Conservation (phyloP, 2,888 invertebrate genomes). For the Tipula unca region DNA sequence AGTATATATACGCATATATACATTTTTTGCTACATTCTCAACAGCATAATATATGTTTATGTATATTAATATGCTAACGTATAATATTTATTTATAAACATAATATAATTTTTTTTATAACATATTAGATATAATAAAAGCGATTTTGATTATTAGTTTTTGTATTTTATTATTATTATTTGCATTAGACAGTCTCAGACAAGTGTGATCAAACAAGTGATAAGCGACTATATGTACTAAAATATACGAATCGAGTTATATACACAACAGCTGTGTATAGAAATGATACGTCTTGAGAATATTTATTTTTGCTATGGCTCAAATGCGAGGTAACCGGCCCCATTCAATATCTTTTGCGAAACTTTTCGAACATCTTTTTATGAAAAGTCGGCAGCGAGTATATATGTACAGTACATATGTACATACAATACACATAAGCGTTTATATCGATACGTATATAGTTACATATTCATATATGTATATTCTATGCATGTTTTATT, state of each 20-base stretch:
- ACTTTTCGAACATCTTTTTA: too few species aligned
- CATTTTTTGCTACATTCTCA: neutral
- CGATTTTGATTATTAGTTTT: constrained; percentile 1
- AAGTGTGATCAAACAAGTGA: neutral
- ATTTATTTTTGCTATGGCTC: neutral
- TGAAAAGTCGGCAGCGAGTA: too few species aligned
- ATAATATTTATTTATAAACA: neutral
- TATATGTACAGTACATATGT: too few species aligned
- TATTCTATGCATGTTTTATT: neutral
- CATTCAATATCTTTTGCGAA: neutral
- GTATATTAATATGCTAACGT: neutral
- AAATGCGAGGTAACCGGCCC: neutral
- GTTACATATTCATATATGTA: too few species aligned
- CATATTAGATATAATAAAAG: neutral
- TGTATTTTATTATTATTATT: neutral
- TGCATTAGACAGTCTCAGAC: neutral
- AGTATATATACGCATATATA: neutral
- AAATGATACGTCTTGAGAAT: neutral
- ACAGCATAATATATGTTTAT: neutral
- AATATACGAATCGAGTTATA: neutral
- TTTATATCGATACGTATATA: neutral
- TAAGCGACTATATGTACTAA: neutral
- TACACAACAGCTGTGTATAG: neutral
- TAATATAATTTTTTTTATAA: neutral
- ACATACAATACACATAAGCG: too few species aligned